Conservation (phyloP, 2,797 vertebrate species). For the Sebastes kiyomatsui region DNA sequence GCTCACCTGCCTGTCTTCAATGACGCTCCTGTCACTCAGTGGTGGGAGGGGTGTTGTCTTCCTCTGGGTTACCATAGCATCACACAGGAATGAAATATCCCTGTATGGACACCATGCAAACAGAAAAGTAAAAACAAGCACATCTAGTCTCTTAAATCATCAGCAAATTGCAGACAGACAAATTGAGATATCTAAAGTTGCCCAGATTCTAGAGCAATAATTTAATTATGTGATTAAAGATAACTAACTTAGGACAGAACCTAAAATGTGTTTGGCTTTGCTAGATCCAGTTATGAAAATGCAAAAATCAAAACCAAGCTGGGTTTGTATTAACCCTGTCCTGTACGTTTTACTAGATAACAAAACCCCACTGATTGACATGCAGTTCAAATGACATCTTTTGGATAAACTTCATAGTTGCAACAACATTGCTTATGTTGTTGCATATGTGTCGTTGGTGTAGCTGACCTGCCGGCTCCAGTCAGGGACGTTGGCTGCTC, state of each 20-base stretch:
- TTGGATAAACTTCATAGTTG: neutral
- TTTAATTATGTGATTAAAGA: neutral
- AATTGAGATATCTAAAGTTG: neutral
- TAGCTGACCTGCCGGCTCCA: slow-evolving; percentile 86
- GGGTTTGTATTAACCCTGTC: neutral
- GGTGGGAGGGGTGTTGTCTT: slow-evolving; percentile 60
- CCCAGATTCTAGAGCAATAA: neutral
- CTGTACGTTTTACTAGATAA: neutral
- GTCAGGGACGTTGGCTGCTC: slow-evolving; percentile 87
- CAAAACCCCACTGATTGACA: neutral
- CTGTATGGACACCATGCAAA: slow-evolving; percentile 64
- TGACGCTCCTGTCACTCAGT: slow-evolving; percentile 44
- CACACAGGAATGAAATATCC: slow-evolving; percentile 90
- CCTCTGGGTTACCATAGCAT: slow-evolving; percentile 70
- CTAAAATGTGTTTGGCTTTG: neutral
- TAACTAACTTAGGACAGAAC: neutral
- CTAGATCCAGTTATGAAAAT: neutral
- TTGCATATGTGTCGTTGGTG: neutral
- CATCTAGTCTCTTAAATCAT: neutral
- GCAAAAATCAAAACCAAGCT: neutral
- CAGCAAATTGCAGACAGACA: neutral
- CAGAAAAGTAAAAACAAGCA: neutral
- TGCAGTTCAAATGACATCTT: neutral
- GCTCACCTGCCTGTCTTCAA: slow-evolving; percentile 54
- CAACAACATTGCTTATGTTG: neutral